phyloP scores from a whole-genome alignment of 2,797 vertebrate species.

The Myotis myotis region DNA sequence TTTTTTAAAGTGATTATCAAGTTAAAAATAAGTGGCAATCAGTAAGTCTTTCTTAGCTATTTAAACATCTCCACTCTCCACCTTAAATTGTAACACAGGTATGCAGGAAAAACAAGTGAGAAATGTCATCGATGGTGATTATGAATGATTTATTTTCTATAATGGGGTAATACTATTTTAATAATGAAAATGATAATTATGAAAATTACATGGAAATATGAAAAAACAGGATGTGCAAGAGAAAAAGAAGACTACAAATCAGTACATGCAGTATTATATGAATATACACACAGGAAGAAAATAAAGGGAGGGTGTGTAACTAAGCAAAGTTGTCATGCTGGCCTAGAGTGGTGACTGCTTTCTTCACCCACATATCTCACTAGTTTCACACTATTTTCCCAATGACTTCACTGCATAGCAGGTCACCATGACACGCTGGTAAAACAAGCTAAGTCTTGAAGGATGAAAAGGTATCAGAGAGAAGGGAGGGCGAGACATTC shows the following conservation, averaged over 20 bases:
- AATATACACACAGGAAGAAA: not conserved
- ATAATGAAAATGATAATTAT: slow-evolving; percentile 49
- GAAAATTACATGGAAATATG: slow-evolving; percentile 33
- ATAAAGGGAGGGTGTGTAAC: not conserved
- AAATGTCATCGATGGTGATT: not conserved
- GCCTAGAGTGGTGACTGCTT: not conserved
- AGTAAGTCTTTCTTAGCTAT: not conserved
- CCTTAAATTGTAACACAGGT: not conserved
- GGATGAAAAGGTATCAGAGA: not conserved
- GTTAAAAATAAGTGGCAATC: not conserved
- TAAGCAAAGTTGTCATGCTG: not conserved
- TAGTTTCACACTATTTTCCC: not conserved
- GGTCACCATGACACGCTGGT: not conserved
- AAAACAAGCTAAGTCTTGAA: not conserved
- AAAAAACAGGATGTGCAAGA: slow-evolving; percentile 26
- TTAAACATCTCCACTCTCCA: not conserved
- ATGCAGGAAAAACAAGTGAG: not conserved
- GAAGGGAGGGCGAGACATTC: not conserved
- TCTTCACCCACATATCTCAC: not conserved
- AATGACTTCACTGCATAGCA: not conserved
- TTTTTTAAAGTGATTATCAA: not conserved
- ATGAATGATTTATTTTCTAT: slow-evolving; percentile 17
- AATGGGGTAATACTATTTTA: slow-evolving; percentile 12
- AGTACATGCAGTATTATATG: not conserved
- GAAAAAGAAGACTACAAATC: slow-evolving; percentile 38